Base-by-base conservation (phyloP, 2,888 invertebrate species). In the Brenthis hecate region DNA sequence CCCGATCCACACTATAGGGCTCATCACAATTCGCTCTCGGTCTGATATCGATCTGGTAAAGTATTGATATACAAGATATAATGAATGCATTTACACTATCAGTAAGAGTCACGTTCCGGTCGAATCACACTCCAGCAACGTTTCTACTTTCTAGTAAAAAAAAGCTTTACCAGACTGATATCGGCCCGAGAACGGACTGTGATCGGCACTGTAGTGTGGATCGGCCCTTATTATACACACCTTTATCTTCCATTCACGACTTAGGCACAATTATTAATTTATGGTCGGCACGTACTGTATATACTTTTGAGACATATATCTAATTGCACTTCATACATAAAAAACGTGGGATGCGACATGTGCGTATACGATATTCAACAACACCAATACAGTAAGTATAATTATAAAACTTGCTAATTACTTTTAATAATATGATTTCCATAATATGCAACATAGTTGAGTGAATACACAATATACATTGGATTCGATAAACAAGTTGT, bases 231-330 rank as follows among this genome's bases (percentile, higher is more conserved):
- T 69, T 48, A 64, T 65, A 72, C 50, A n/a, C 56, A 71, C 43
- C 50, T 43, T 56, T 58, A 50, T 48, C 57, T 58, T 61, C 65
- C 67, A 65, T 55, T 57, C 56, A 62, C 57, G 65, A 65, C 51
- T 70, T 72, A 72, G 72, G 72, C 72, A 70, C 70, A 68, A 68
- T 67, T 63, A 72, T 62, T 58, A 58, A 43, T 66, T 53, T 55
- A 69, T 69, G 61, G 66, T 71, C 71, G 66, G 66, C 71, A 71
- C 61, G n/a, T 50, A 16, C 3, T 32, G 4, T 60, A 32, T n/a
- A 13, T n/a, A 60, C 11, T 3, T 14, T 51, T 51, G 13, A 50
- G 32, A 50, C 50, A 23, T 50, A 61, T 13, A 61, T 13, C 16
- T 23, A 14, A 47, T 14, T 56, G 60, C 47, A 32, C 32, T 28